Evolutionary conservation across 2,888 invertebrate species (phyloP).

Genomic region (Andrena fulva): DNA sequence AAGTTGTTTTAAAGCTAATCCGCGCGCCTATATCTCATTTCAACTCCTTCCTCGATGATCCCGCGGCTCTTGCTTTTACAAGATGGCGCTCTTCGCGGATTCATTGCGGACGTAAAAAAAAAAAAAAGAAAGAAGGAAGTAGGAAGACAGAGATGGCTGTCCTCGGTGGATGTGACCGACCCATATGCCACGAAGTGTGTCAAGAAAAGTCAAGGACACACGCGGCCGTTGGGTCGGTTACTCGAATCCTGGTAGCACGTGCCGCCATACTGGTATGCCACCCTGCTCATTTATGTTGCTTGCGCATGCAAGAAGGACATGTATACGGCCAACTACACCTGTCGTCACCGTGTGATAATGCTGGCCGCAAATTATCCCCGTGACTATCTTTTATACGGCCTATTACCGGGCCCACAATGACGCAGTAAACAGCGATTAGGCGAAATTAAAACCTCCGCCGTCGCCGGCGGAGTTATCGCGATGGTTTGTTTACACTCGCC

Average conservation of each 20-base stretch:
- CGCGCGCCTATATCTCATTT: constrained; percentile 22
- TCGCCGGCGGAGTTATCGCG: constrained; percentile 67
- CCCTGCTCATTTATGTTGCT: constrained; percentile 75
- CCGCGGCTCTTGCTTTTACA: constrained; percentile 18
- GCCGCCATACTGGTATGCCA: constrained; percentile 54
- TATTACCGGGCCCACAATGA: constrained; percentile 74
- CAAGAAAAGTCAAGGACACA: constrained; percentile 66
- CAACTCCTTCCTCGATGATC: constrained; percentile 19
- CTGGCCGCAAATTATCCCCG: constrained; percentile 68
- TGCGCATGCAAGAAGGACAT: constrained; percentile 79
- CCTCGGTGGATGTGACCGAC: constrained; percentile 23
- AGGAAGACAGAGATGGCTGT: background rate
- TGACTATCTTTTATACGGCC: constrained; percentile 72
- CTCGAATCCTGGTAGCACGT: constrained; percentile 64
- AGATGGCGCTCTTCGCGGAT: constrained; percentile 42
- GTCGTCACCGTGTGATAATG: constrained; percentile 77
- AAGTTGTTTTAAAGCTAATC: constrained; percentile 52
- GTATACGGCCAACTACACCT: constrained; percentile 77
- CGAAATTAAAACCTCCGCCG: constrained; percentile 76
- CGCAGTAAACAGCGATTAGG: constrained; percentile 75
- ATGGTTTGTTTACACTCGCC: constrained; percentile 68
- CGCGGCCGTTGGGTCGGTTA: constrained; percentile 52
- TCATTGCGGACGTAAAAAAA: constrained; percentile 46
- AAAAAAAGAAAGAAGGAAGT: background rate
- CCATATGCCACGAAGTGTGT: constrained; percentile 22